These are phyloP conservation scores for Enteromius treurensis DNA, from an alignment of 2,797 vertebrate species.

Conservation along the genomic window DNA sequence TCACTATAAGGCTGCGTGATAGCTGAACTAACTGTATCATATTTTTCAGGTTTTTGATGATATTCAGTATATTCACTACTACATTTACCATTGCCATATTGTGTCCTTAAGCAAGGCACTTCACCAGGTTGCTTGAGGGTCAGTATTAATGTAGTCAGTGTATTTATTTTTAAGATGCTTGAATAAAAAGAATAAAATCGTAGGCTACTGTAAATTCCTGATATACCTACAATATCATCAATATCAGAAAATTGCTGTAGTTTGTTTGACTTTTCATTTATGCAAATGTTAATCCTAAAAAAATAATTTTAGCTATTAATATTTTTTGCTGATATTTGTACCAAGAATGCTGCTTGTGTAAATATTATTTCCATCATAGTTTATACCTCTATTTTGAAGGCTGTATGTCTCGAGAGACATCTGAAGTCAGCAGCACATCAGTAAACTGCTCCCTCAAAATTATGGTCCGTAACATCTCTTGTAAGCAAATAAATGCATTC, in stretches of 20 bases:
- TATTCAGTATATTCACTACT: background rate
- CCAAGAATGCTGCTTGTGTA: constrained; percentile 33
- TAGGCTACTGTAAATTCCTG: background rate
- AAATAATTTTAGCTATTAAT: background rate
- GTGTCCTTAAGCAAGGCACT: background rate
- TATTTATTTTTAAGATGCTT: background rate
- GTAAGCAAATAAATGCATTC: constrained; percentile 24
- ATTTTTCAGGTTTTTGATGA: constrained; percentile 25
- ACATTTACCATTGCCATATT: background rate
- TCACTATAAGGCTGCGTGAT: background rate
- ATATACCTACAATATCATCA: background rate
- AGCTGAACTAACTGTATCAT: background rate
- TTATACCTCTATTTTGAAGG: constrained; percentile 29
- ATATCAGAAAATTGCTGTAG: background rate
- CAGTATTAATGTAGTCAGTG: background rate
- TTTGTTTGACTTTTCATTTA: constrained; percentile 6
- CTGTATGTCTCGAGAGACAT: constrained; percentile 35
- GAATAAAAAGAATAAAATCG: background rate
- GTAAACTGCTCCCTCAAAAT: background rate
- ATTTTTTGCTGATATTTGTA: constrained; percentile 19
- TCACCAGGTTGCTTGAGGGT: background rate
- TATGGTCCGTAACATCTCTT: constrained; percentile 25
- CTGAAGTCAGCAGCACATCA: background rate
- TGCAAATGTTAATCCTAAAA: background rate
- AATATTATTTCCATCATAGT: constrained; percentile 31